These are phyloP conservation scores for Sturmia bella DNA, from an alignment of 2,888 invertebrate species.

Conservation along the genomic window DNA sequence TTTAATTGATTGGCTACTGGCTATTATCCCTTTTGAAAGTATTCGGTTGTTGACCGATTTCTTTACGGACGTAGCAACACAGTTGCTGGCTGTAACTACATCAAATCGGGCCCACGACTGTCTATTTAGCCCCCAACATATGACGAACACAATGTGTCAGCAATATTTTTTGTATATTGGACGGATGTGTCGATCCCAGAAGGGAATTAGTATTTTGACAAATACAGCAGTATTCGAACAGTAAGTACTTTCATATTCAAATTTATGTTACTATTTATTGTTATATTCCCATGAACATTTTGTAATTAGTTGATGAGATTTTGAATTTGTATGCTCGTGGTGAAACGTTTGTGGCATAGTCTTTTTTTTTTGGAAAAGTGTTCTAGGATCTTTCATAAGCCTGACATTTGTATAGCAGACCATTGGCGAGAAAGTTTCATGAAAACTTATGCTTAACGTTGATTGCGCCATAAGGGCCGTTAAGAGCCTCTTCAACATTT, in stretches of 20 bases:
- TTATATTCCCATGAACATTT: too few species aligned
- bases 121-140: slow-evolving; percentile 92
- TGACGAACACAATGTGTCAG: slow-evolving; percentile 94
- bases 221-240: slow-evolving; percentile 88
- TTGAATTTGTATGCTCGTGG: too few species aligned
- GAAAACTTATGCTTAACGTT: too few species aligned
- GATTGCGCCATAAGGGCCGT: too few species aligned
- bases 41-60: slow-evolving; percentile 89
- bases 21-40: slow-evolving; percentile 84
- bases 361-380: too few species aligned
- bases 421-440: too few species aligned
- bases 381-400: too few species aligned
- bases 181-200: slow-evolving; percentile 88
- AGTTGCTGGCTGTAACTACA: slow-evolving; percentile 88
- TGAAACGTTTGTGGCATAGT: too few species aligned
- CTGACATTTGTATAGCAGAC: too few species aligned
- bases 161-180: slow-evolving; percentile 97
- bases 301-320: too few species aligned
- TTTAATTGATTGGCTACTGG: slow-evolving; percentile 80
- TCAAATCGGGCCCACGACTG: slow-evolving; percentile 92
- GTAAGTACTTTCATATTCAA: slow-evolving; percentile 85
- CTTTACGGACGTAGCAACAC: slow-evolving; percentile 89
- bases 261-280: too few species aligned
- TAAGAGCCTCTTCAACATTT: too few species aligned
- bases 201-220: slow-evolving; percentile 88